Percentiles rank a stretch among this genome's conserved stretches.
phyloP scores from a whole-genome alignment of 2,797 vertebrate genomes.

The Odontamblyopus rebecca region DNA sequence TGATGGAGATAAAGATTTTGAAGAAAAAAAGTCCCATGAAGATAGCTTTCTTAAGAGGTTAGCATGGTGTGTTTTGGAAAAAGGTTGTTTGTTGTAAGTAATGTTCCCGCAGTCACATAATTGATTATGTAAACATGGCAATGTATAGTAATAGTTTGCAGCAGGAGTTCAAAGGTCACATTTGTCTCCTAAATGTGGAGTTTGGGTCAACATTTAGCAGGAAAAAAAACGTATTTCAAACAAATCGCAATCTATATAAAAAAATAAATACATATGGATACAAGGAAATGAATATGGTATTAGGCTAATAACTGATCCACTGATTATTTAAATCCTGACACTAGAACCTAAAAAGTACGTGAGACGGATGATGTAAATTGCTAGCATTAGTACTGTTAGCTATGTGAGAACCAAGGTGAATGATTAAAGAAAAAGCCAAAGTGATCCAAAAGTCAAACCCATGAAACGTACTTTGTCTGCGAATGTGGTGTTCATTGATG shows the following conservation, averaged over 20 bases:
- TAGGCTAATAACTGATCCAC: no score
- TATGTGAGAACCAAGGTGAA: no score
- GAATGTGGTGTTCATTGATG: slow-evolving; percentile 86
- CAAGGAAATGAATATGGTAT: no score
- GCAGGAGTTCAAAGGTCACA: not conserved
- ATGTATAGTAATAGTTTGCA: not conserved
- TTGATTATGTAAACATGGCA: no score
- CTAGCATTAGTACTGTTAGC: not conserved
- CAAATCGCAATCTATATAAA: no score
- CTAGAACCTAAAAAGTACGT: no score
- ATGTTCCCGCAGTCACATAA: not conserved
- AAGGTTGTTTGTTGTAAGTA: not conserved
- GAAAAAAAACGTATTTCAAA: no score
- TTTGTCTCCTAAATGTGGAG: not conserved
- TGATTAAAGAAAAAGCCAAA: not conserved
- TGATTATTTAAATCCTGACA: no score
- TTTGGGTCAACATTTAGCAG: not conserved
- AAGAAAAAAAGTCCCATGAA: slow-evolving; percentile 1
- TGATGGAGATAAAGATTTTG: not conserved
- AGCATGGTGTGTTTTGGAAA: not conserved
- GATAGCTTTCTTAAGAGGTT: not conserved
- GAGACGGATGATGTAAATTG: not conserved
- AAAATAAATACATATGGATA: not conserved
- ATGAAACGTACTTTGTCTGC: slow-evolving; percentile 82
- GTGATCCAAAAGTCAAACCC: not conserved